Base-by-base conservation (phyloP, 2,888 invertebrate genomes). In the Exocentrus adspersus region DNA sequence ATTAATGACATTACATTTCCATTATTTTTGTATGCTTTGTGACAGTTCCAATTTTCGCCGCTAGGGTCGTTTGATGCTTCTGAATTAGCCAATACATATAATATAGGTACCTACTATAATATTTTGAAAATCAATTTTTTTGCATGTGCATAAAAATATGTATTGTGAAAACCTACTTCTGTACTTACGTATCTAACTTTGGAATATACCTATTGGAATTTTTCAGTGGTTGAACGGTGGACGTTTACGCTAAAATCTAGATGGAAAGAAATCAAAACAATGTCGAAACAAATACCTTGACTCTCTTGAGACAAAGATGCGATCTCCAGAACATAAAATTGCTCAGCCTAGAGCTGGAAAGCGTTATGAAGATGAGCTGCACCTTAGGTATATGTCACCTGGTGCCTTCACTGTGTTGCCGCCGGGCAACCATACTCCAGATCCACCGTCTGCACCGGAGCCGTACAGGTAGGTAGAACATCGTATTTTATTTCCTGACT, bases 371-470 rank as follows among this genome's bases (percentile, higher is more conserved):
- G 77, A 77, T 46, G 82, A 82, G 61, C 70, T 80, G 56, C 75
- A 77, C 41, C 72, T 81, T 61, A 74, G 77, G 58, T 81, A 81
- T 63, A 66, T 81, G 48, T 74, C 81, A 12, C 83, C 82, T 2
- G 82, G 82, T 42, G 81, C 82, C 10, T 83, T 83, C 68, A 83
- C 82, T 1, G 76, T 83, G 1, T 64, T 83, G 37, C 79, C 81
- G 9, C 77, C 80, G 24, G 79, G 82, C n/a, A 74, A 75, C 46
- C 70, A 74, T 17, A 74, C 76, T 69, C 62, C 63, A 20, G 79
- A 80, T 63, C 81, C 82, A 5, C 79, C 82, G 10, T 56, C 72
- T 14, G 80, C 81, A n/a, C 80, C 81, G 6, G 74, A 76, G 17
- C 81, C 78, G 5, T 80, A 81, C 71, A 80, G 81, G 82, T 82